Evolutionary conservation across 2,113 vertebrate genomes (phyloP), one percentile per base, ranked within the genome.

Genomic region (Tetraodon nigroviridis): DNA sequence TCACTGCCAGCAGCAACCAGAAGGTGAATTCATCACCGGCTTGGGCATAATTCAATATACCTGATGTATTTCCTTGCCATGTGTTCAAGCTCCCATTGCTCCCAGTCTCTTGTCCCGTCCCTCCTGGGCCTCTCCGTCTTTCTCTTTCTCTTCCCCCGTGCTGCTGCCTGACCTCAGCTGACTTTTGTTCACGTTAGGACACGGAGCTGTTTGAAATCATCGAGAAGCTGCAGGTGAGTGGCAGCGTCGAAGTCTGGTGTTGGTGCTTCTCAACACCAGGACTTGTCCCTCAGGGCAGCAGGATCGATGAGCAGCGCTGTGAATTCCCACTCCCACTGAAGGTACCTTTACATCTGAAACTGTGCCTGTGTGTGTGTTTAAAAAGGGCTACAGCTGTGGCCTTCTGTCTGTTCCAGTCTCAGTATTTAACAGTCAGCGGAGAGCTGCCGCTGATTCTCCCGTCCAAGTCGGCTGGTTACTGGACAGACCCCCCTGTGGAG

Each of bases 181-280:
- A 56, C 61, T 52, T 64, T 64, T 24, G 55, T 61, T 74, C 7
- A 4, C 45, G 49, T 56, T 89, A 95, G 93, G 88, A 92, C 66
- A 89, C 84, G 1, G 94, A 95, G 81, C 88, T 95, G 78, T 94
- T 95, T 91, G 94, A 94, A 84, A 94, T 95, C 81, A 95, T 95
- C 88, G 90, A 91, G 79, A 90, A 89, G 74, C 85, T 92, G 67
- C 90, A 92, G 87, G 90, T 92, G 85, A 85, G 72, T 63, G 59
- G 46, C 55, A 29, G 37, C 14, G 8, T 2, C 1, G 69, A 64
- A 53, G 69, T 74, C 29, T 40, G n/a, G 52, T 52, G 60, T 11
- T 29, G 37, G 21, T 45, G 21, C 12, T 37, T 37, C 32, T 37
- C 32, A 68, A 55, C 53, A 55, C 61, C 54, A 46, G 62, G 21